Conservation (phyloP, 2,113 vertebrate species). For the Gasterosteus nipponicus region DNA sequence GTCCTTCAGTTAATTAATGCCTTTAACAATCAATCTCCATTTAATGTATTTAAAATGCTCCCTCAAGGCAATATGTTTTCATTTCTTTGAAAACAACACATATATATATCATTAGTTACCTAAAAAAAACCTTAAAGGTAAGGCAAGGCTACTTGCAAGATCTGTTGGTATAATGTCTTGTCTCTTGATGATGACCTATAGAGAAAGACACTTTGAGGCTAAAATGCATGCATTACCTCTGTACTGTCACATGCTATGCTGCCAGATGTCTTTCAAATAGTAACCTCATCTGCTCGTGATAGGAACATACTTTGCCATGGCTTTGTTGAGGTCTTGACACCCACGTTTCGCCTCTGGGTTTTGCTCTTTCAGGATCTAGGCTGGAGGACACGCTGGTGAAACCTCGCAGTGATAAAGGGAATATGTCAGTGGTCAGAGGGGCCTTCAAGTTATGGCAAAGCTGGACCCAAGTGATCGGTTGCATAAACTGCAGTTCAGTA, state of each 20-base stretch:
- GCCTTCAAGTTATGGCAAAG: conserved; percentile 62
- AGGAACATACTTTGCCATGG: conserved; percentile 83
- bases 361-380: conserved; percentile 81
- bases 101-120: not conserved
- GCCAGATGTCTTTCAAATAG: conserved; percentile 86
- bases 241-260: conserved; percentile 83
- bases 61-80: not conserved
- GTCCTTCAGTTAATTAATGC: not conserved
- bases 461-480: conserved; percentile 55
- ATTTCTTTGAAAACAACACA: not conserved
- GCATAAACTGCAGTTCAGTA: conserved; percentile 51
- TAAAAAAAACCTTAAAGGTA: not conserved
- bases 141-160: not conserved
- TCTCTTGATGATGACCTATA: conserved; percentile 86
- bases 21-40: not conserved
- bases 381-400: conserved; percentile 70
- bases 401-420: conserved; percentile 75
- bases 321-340: conserved; percentile 85
- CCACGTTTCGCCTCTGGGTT: conserved; percentile 80
- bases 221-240: conserved; percentile 78
- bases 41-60: not conserved
- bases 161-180: conserved; percentile 62
- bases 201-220: conserved; percentile 84
- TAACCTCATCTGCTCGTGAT: conserved; percentile 79
- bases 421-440: conserved; percentile 71